A percentile compares a stretch with the other conserved stretches of the same genome.
These are phyloP conservation scores for Zosterops lateralis DNA, from an alignment of 2,113 vertebrate species.

Conservation along the genomic window DNA sequence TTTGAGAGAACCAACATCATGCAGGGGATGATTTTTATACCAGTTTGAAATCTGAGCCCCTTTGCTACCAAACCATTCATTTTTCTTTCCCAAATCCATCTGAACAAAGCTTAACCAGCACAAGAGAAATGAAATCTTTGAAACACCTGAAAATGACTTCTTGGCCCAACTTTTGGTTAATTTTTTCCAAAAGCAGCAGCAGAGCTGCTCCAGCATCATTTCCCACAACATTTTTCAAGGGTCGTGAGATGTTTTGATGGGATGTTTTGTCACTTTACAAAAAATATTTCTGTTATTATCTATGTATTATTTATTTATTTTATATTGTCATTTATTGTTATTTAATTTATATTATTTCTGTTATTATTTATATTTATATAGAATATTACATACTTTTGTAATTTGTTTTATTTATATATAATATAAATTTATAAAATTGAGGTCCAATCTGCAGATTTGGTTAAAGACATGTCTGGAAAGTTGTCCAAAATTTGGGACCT, in stretches of 20 bases:
- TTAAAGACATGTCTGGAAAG: neutral
- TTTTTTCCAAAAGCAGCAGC: neutral
- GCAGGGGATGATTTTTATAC: neutral
- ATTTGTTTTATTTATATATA: neutral
- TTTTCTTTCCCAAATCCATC: neutral
- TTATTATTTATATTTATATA: neutral
- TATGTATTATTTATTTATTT: too few relatives aligned
- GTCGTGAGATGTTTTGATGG: neutral
- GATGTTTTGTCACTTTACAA: neutral
- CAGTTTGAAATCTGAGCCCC: neutral
- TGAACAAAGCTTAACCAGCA: neutral
- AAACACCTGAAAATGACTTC: neutral
- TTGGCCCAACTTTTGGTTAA: neutral
- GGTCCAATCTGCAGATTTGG: neutral
- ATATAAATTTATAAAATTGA: too few relatives aligned
- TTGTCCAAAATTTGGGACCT: neutral
- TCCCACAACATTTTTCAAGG: neutral
- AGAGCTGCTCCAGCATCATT: neutral
- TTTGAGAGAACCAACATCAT: neutral
- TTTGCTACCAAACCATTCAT: neutral
- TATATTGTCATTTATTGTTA: too few relatives aligned
- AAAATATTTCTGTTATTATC: too few relatives aligned
- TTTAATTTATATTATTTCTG: too few relatives aligned
- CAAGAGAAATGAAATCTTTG: neutral
- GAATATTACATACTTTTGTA: rapidly evolving